Evolutionary conservation across 2,888 invertebrate species (phyloP).

Genomic region (Xestobium rufovillosum): DNA sequence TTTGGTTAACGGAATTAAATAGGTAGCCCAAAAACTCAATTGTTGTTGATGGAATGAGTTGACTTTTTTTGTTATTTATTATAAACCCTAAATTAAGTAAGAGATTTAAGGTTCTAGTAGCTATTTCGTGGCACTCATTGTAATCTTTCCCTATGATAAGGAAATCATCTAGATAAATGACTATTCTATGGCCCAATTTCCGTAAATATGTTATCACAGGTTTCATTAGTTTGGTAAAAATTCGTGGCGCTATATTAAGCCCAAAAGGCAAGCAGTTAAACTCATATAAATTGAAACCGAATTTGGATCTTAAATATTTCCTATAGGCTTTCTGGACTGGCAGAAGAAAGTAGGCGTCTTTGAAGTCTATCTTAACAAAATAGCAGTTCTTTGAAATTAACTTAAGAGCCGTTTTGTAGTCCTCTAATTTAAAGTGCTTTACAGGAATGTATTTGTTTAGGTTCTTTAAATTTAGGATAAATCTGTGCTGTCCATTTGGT

Average conservation of each 20-base stretch:
- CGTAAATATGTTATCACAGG: constrained; percentile 11
- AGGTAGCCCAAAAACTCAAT: background rate
- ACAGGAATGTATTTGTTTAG: background rate
- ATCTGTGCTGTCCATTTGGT: background rate
- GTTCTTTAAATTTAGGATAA: background rate
- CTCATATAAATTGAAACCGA: constrained; percentile 13
- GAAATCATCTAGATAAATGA: constrained; percentile 14
- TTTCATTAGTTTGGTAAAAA: constrained; percentile 20
- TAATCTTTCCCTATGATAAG: constrained; percentile 8
- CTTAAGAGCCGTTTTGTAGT: background rate
- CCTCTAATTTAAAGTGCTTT: background rate
- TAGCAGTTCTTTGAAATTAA: background rate
- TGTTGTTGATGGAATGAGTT: background rate
- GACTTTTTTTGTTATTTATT: constrained; percentile 1
- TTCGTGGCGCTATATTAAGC: constrained; percentile 13
- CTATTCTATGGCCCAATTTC: constrained; percentile 5
- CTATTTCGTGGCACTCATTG: constrained; percentile 7
- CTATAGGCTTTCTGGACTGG: constrained; percentile 7
- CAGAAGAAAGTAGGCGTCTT: constrained; percentile 17
- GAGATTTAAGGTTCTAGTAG: background rate
- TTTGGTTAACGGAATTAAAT: constrained; percentile 5
- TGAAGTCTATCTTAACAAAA: constrained; percentile 13
- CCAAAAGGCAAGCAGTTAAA: constrained; percentile 18
- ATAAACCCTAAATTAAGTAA: constrained; percentile 1
- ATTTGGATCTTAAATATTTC: constrained; percentile 15